Percentiles rank a stretch among this genome's conserved stretches.
These are phyloP conservation scores for Antheraea mylitta DNA, from an alignment of 1,140 invertebrate genomes.

Conservation along the genomic window DNA sequence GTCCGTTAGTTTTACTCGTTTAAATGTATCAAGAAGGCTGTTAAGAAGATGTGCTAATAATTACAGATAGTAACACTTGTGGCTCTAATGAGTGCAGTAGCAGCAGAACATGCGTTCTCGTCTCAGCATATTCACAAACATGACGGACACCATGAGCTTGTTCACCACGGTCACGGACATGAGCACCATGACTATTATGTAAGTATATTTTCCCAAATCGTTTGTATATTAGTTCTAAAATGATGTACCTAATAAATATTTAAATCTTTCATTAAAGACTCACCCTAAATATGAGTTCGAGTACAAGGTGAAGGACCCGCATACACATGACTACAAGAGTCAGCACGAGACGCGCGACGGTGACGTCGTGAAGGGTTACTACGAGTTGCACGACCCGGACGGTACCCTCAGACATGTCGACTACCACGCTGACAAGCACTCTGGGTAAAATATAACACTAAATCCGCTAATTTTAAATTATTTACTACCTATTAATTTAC, in stretches of 20 bases:
- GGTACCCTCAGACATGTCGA: conserved; percentile 32
- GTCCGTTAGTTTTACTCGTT: too few species aligned
- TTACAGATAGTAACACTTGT: conserved; percentile 34
- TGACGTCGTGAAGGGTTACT: conserved; percentile 36
- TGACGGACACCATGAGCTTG: conserved; percentile 30
- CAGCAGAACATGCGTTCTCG: conserved; percentile 26
- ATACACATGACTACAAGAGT: conserved; percentile 36
- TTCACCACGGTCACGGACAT: conserved; percentile 16
- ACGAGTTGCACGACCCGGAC: conserved; percentile 35
- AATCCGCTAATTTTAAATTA: background rate
- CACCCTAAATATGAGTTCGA: conserved; percentile 38
- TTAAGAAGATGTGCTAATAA: background rate
- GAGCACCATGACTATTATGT: conserved; percentile 23
- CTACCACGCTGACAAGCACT: conserved; percentile 23
- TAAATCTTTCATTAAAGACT: conserved; percentile 20
- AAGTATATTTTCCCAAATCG: background rate
- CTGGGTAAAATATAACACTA: background rate
- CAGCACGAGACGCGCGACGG: conserved; percentile 30
- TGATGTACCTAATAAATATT: background rate
- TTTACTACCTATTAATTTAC: background rate
- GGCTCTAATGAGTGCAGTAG: conserved; percentile 20
- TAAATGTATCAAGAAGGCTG: background rate
- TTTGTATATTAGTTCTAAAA: background rate
- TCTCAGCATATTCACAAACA: conserved; percentile 33
- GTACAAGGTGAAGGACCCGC: conserved; percentile 37